Evolutionary conservation across 2,113 vertebrate species (phyloP).

Genomic region (Cheirogaleus medius): DNA sequence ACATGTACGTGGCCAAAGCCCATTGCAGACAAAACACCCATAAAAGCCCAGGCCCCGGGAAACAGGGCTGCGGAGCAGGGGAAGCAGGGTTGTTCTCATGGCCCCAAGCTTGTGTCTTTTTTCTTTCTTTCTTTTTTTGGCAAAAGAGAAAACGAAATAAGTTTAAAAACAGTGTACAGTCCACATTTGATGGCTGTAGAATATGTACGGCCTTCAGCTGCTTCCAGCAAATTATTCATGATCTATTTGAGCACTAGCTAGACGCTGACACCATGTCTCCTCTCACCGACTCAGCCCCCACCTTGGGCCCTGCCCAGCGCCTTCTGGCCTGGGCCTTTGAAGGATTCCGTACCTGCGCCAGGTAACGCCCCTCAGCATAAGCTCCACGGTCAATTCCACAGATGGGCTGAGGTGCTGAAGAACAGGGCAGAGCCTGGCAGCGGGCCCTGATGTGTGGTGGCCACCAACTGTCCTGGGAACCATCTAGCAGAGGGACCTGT

Average conservation of each 20-base stretch:
- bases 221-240: slow-evolving; percentile 76
- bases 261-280: slow-evolving; percentile 74
- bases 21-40: slow-evolving; percentile 76
- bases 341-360: slow-evolving; percentile 62
- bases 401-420: background rate
- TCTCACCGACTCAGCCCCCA: slow-evolving; percentile 19
- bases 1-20: slow-evolving; percentile 68
- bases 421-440: background rate
- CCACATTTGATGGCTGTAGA: slow-evolving; percentile 60
- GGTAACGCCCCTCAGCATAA: background rate
- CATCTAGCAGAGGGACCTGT: background rate
- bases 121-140: slow-evolving; percentile 45
- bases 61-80: background rate
- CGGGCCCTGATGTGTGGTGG: fast-evolving
- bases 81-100: slow-evolving; percentile 39
- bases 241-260: slow-evolving; percentile 59
- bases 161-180: slow-evolving; percentile 68
- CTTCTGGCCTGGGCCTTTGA: background rate
- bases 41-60: slow-evolving; percentile 61
- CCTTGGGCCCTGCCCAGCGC: background rate
- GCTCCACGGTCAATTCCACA: background rate
- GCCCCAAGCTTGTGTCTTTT: slow-evolving; percentile 43
- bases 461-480: background rate
- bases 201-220: slow-evolving; percentile 51
- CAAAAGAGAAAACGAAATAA: slow-evolving; percentile 68